Evolutionary conservation across 2,888 invertebrate species (phyloP), one percentile per base, ranked within the genome.

Genomic region (Meloe dianella): DNA sequence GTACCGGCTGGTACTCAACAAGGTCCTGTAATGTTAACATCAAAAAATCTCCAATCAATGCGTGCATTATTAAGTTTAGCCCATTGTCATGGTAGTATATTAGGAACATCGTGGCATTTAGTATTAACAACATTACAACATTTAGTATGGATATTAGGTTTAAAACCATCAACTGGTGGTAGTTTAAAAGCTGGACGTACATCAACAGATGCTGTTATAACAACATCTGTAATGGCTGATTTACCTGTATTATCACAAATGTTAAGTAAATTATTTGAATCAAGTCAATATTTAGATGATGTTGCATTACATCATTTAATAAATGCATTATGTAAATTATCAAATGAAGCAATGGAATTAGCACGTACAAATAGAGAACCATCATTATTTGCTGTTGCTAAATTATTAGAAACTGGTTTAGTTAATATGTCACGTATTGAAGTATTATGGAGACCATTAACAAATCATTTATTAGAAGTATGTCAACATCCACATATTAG

Each of bases 11-110:
- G 91, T 87, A 91, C 93, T 65, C 93, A 94, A 79, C 93, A 93
- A 81, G 91, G 91, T n/a, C 92, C 92, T 54, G 98, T 98, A 63
- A 97, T 98, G 96, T 87, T 99, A 79, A 98, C 98, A 3, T 94
- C 97, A 0, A 97, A 98, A 78, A 99, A 99, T 88, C 88, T 99
- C 65, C 96, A 98, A 78, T 97, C 97, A 32, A 97, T 98, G 93
- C 88, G 96, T 71, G 94, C 97, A 0, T 85, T 99, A 60, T 86
- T 99, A 58, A 90, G 91, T 77, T 87, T 97, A 61, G 96, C 97
- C 0, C 95, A 96, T 80, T 91, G 95, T 70, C 96, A 97, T 83
- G 98, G 98, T 0, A 92, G 92, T 76, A 91, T 95, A 71, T 87
- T 98, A 69, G 96, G 95, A 60, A 92, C 95, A 60, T 94, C 97